Evolutionary conservation across 2,113 vertebrate species (phyloP).

Genomic region (Condylura cristata): DNA sequence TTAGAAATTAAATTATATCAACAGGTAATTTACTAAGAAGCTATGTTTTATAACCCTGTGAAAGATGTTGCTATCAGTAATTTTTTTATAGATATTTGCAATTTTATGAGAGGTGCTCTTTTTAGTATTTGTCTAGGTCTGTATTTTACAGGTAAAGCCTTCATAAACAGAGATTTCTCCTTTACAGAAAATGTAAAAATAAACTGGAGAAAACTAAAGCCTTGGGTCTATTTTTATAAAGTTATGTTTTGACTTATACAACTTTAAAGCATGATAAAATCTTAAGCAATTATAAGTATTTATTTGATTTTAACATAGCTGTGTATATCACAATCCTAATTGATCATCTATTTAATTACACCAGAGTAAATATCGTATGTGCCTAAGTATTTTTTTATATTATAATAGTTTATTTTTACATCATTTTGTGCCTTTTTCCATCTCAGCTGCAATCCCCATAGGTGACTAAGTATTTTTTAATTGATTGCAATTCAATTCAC

Average conservation of each 20-base stretch:
- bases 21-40: neutral
- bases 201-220: neutral
- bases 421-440: too few species aligned
- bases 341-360: neutral
- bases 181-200: neutral
- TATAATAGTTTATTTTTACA: too few species aligned
- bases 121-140: neutral
- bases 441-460: too few species aligned
- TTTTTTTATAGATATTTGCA: conserved; percentile 47
- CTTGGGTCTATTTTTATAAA: neutral
- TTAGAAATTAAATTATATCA: conserved; percentile 16
- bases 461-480: conserved; percentile 1
- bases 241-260: neutral
- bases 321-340: neutral
- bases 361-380: neutral
- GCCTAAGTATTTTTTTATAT: neutral
- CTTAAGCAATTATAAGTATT: neutral
- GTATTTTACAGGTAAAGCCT: neutral
- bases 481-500: neutral
- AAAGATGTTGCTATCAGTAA: neutral
- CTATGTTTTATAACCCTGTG: neutral
- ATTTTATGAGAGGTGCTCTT: neutral
- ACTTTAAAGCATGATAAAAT: neutral
- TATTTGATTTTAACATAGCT: neutral
- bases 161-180: neutral